Conservation (phyloP, 2,113 vertebrate species). For the Anseranas semipalmata region DNA sequence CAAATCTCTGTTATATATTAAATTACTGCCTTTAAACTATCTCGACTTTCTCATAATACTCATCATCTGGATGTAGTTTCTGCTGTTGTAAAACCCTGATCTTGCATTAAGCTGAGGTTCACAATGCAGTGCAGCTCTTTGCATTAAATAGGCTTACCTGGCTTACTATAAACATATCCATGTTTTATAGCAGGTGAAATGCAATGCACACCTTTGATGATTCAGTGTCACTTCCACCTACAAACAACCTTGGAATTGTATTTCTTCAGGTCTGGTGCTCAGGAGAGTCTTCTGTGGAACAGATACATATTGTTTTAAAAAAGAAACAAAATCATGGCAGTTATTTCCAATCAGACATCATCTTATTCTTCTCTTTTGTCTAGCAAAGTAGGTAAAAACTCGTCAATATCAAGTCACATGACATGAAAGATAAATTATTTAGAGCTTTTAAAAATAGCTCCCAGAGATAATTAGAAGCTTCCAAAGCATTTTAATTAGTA, state of each 20-base stretch:
- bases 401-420: not conserved
- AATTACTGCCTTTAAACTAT: not conserved
- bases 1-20: not conserved
- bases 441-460: not conserved
- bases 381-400: not conserved
- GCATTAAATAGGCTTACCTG: not conserved
- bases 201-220: not conserved
- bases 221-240: not conserved
- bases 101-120: not conserved
- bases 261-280: not conserved
- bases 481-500: not conserved
- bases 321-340: not conserved
- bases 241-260: not conserved
- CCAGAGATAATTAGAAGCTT: not conserved
- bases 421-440: not conserved
- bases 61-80: not conserved
- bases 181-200: not conserved
- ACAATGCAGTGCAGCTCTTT: not conserved
- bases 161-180: rapidly evolving
- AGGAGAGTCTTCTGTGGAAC: not conserved
- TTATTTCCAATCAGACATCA: not conserved
- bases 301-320: not conserved
- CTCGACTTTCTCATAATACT: not conserved
- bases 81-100: not conserved
- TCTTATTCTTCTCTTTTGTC: not conserved